Evolutionary conservation across 2,113 vertebrate genomes (phyloP).

Genomic region (Empidonax traillii): DNA sequence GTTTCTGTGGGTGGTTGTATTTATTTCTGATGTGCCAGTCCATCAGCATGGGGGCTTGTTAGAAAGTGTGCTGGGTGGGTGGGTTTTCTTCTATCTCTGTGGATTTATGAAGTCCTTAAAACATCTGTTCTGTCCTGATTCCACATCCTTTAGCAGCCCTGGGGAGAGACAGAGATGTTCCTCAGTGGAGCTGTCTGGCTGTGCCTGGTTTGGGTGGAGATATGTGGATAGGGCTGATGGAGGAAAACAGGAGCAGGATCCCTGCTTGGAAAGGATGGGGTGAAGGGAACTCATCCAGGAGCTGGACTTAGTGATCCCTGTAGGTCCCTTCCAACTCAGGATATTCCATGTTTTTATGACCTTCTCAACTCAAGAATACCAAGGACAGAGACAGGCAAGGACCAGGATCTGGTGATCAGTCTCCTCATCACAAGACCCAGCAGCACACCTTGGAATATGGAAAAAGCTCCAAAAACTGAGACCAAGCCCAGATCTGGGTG

Average conservation of each 20-base stretch:
- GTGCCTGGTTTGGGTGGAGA: neutral
- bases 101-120: slow-evolving; percentile 70
- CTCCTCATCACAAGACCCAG: neutral
- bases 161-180: neutral
- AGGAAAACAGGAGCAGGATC: neutral
- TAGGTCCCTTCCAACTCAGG: neutral
- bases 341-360: neutral
- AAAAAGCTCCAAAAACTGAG: neutral
- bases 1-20: slow-evolving; percentile 54
- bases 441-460: neutral
- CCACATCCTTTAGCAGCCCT: neutral
- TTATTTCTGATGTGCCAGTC: slow-evolving; percentile 62
- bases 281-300: neutral
- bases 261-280: neutral
- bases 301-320: neutral
- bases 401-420: neutral
- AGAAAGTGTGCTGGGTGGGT: slow-evolving; percentile 66
- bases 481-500: fast-evolving
- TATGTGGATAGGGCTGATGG: neutral
- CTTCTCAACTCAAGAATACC: neutral
- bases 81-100: slow-evolving; percentile 48
- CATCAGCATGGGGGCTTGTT: slow-evolving; percentile 50
- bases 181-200: neutral
- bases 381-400: neutral
- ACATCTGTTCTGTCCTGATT: slow-evolving; percentile 71